Evolutionary conservation across 2,888 invertebrate species (phyloP), one percentile per base, ranked within the genome.

Genomic region (Zaprionus bogoriensis): DNA sequence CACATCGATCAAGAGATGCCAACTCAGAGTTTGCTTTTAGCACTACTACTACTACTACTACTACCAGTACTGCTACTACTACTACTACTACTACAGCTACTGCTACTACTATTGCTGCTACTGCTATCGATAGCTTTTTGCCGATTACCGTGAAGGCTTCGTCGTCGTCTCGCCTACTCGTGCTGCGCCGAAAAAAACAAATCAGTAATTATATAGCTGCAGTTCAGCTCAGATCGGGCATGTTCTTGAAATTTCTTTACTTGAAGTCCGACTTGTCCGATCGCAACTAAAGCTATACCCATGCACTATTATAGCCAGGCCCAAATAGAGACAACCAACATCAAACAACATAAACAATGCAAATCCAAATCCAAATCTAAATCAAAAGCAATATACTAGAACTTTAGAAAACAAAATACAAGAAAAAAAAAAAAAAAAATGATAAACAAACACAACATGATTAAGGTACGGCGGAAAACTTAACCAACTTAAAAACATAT

Each of bases 401-500:
- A 12, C 28, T 28, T 27, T 12, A 45, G 14, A 51, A 36, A 45
- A 28, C 12, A n/a, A 7, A 23, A 14, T 7, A 5, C 19, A 32
- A 25, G 23, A 38, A 20, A 36, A 23, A 20, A 25, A 7, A 28
- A 45, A 38, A 36, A 42, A 44, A 28, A 36, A 47, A 42, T 47
- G 10, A 61, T 38, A 51, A n/a, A 52, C 41, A 65, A 30, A 64
- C 57, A 58, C 28, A 66, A 57, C 48, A 55, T 74, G 74, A 54
- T 67, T 68, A 77, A 77, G 71, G 80, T 83, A 80, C 77, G 84
- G 84, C 70, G 77, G 74, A 67, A 67, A 69, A 84, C 77, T 65
- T 71, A 78, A 76, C 72, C 80, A 71, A 85, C 75, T 69, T 85
- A 86, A 84, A 55, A 82, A 79, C 78, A 86, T 87, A 87, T 84